phyloP scores from a whole-genome alignment of 2,888 invertebrate genomes.

The Galerucella pusilla region DNA sequence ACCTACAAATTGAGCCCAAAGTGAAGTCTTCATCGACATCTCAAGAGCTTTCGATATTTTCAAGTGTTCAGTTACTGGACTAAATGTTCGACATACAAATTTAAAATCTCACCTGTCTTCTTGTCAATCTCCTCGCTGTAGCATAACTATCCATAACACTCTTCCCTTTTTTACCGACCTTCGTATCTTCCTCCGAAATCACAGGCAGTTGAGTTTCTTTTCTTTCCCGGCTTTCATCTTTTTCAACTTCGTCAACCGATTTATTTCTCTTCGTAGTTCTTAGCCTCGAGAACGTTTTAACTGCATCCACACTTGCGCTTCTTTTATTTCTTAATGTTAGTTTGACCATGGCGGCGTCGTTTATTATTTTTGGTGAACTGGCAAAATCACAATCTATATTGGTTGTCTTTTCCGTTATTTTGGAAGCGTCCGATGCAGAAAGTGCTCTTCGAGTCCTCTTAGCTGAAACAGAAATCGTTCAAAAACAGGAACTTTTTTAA shows the following conservation, averaged over 20 bases:
- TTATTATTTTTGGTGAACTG: slow-evolving; percentile 25
- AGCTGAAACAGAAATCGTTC: slow-evolving; percentile 5
- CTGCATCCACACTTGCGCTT: slow-evolving; percentile 46
- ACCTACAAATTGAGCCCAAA: too few species aligned
- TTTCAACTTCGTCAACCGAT: slow-evolving; percentile 27
- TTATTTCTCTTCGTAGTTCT: slow-evolving; percentile 42
- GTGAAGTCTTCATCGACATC: too few species aligned
- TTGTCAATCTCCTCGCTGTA: slow-evolving; percentile 63
- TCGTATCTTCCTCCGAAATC: slow-evolving; percentile 43
- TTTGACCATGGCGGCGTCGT: slow-evolving; percentile 28
- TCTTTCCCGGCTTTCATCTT: slow-evolving; percentile 26
- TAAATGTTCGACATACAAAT: too few species aligned
- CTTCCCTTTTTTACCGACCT: slow-evolving; percentile 31
- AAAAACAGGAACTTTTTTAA: neutral
- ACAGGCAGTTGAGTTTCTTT: slow-evolving; percentile 41
- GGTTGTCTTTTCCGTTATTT: neutral
- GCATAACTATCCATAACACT: slow-evolving; percentile 49
- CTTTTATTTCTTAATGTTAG: slow-evolving; percentile 36
- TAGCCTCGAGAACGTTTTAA: slow-evolving; percentile 35
- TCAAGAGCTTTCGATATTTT: too few species aligned
- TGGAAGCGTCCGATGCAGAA: slow-evolving; percentile 5
- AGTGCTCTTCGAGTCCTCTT: slow-evolving; percentile 17
- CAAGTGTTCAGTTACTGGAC: too few species aligned
- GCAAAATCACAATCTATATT: slow-evolving; percentile 31
- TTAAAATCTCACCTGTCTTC: slow-evolving; percentile 60